A percentile compares a stretch with the other conserved stretches of the same genome.
Evolutionary conservation across 2,797 vertebrate species (phyloP).

Genomic region (Luscinia luscinia): DNA sequence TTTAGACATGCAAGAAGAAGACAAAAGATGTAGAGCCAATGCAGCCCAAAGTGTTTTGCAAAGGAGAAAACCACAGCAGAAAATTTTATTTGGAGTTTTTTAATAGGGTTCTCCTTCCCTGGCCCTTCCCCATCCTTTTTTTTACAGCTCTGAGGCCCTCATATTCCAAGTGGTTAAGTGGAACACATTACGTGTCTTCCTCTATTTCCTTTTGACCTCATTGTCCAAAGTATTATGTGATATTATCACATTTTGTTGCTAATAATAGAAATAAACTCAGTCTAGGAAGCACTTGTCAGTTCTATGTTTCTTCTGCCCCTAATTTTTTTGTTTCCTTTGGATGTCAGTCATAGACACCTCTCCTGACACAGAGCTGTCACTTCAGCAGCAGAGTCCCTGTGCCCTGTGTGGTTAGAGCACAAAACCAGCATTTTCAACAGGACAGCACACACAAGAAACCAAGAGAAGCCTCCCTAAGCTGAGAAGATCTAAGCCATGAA

Average conservation of each 20-base stretch:
- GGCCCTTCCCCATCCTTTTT: rapidly evolving
- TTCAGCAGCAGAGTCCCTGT: not conserved
- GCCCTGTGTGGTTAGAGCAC: not conserved
- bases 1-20: not conserved
- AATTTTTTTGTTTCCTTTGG: not conserved
- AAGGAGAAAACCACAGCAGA: not conserved
- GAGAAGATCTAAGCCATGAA: not conserved
- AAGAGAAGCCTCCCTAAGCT: not conserved
- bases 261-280: not conserved
- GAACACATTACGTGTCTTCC: not conserved
- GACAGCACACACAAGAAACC: not conserved
- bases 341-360: not conserved
- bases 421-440: not conserved
- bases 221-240: not conserved
- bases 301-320: not conserved
- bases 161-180: not conserved
- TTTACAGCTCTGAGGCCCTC: not conserved
- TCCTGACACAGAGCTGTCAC: not conserved
- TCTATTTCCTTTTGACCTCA: not conserved
- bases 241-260: not conserved
- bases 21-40: not conserved
- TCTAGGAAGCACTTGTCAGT: not conserved
- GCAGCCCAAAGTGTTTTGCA: not conserved
- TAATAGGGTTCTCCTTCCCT: not conserved
- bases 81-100: not conserved